These are phyloP conservation scores for Hephaestus fuliginosus DNA, from an alignment of 2,797 vertebrate genomes.

Conservation along the genomic window DNA sequence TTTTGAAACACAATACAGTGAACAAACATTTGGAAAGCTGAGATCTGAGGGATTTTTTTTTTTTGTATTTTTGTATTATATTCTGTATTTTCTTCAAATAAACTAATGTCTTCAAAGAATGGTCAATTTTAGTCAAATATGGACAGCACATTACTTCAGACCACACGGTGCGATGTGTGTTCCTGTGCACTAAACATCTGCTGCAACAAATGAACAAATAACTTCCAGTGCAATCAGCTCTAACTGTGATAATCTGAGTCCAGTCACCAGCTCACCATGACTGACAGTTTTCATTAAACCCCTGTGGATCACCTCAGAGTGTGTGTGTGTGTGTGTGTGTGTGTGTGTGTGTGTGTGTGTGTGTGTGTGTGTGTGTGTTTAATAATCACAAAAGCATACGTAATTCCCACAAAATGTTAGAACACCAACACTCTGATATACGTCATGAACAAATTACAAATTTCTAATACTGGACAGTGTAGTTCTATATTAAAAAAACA, in stretches of 20 bases:
- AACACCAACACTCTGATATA: background rate
- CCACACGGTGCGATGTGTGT: background rate
- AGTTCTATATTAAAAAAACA: background rate
- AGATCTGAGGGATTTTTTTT: background rate
- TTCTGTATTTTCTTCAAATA: background rate
- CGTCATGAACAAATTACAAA: background rate
- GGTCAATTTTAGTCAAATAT: background rate
- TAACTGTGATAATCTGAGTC: slow-evolving; percentile 11
- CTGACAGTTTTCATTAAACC: slow-evolving; percentile 50
- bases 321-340: background rate
- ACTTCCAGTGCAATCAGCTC: slow-evolving; percentile 11
- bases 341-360: background rate
- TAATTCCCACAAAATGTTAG: background rate
- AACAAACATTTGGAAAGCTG: background rate
- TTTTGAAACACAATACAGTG: background rate
- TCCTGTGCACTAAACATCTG: background rate
- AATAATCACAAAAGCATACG: background rate
- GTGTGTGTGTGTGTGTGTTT: background rate
- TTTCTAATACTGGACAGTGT: background rate
- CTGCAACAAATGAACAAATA: background rate
- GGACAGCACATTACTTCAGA: background rate
- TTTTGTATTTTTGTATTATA: too few species aligned
- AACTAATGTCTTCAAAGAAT: background rate
- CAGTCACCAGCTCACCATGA: slow-evolving; percentile 11
- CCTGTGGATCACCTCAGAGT: slow-evolving; percentile 4